Evolutionary conservation across 1,140 invertebrate species (phyloP), one percentile per base, ranked within the genome.

Genomic region (Phymorhynchus buccinoides): DNA sequence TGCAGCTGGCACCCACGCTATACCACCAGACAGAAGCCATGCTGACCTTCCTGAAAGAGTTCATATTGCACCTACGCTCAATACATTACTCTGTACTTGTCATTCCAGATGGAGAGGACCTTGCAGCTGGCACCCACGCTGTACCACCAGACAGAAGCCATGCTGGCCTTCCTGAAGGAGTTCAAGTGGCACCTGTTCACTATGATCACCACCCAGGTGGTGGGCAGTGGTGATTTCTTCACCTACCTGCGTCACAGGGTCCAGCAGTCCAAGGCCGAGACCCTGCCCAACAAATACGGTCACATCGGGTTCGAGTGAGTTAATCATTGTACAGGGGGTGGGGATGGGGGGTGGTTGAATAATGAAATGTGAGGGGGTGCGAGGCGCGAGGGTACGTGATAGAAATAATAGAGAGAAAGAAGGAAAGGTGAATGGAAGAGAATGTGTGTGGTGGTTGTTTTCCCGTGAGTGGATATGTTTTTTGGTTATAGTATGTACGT

Each of bases 181-280:
- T 89, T 80, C 77, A 86, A 86, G 52, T 90, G 88, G 88, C 86
- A 85, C 32, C 3, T 87, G 32, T 88, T 90, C 85, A 87, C 86
- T 16, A 77, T 89, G 48, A 79, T 89, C 9, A 84, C 86, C 22
- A 87, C 85, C 27, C 75, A 79, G 22, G 79, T 56, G 1, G 80
- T 80, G 30, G 84, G 86, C 35, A 79, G 86, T 32, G 86, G 86
- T 44, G 87, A 88, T 4, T 88, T 88, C 35, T 79, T 86, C 1
- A 48, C 42, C 16, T 52, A 85, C 44, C 39, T 88, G 1, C 66
- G 80, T 16, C 35, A 77, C 32, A 56, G 78, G 12, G 83, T 83
- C 27, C 78, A 78, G 35, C n/a, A 75, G 35, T 86, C 77, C 35
- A 77, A 79, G 18, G 35, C 39, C 4, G 30, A 62, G 39, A 16